phyloP scores from a whole-genome alignment of 2,797 vertebrate species.

The Mormyrus hasselquistii region DNA sequence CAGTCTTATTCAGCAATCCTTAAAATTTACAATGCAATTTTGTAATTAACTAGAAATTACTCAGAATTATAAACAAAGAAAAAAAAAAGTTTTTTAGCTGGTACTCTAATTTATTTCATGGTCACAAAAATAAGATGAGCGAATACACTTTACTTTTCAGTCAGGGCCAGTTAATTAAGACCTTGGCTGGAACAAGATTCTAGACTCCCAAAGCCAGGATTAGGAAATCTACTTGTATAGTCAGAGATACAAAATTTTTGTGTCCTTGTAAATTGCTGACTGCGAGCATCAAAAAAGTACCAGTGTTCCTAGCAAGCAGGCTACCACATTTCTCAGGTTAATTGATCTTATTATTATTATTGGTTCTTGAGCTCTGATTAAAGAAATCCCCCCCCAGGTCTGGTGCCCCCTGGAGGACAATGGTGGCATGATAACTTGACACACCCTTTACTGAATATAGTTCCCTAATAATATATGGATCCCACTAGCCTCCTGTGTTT shows the following conservation, averaged over 20 bases:
- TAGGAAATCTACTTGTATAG: neutral
- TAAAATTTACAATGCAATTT: neutral
- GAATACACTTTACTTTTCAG: neutral
- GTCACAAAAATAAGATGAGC: neutral
- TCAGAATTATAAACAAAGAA: neutral
- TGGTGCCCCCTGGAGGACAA: conserved; percentile 41
- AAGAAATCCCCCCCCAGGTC: neutral
- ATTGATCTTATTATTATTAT: neutral
- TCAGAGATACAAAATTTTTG: neutral
- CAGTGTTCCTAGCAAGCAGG: neutral
- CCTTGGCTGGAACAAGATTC: neutral
- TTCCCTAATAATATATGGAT: conserved; percentile 60
- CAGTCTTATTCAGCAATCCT: neutral
- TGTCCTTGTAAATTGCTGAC: neutral
- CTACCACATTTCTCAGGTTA: neutral
- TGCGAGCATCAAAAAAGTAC: neutral
- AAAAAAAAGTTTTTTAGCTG: neutral
- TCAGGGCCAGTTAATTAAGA: neutral
- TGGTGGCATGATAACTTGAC: neutral
- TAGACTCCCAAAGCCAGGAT: neutral
- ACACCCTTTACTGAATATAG: conserved; percentile 52
- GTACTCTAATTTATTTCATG: neutral
- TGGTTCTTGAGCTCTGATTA: neutral
- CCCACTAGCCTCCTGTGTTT: conserved; percentile 49
- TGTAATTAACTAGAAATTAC: neutral